Evolutionary conservation across 2,888 invertebrate species (phyloP), one percentile per base, ranked within the genome.

Genomic region (Helicoverpa assulta): DNA sequence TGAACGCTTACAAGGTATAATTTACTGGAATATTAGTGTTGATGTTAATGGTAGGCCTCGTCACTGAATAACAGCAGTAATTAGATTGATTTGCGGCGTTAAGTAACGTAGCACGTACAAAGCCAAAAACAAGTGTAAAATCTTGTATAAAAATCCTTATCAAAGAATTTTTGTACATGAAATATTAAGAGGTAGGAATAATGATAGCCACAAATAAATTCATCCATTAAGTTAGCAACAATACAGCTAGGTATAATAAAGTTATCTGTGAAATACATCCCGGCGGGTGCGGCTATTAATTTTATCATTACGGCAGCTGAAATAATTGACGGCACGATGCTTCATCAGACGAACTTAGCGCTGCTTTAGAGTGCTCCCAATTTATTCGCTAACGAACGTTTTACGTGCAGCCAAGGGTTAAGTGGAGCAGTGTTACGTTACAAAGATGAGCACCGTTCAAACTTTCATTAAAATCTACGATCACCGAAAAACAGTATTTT

Each of bases 251-350:
- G 16, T 66, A 65, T 74, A 63, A 74, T 63, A 52, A 71, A 68
- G 62, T 73, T 72, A 69, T 72, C 64, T 68, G 7, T 57, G 63
- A 50, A 58, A 50, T 56, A 61, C 53, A 16, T 37, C 47, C 64
- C 61, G 29, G 12, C 40, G 54, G 68, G 68, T 54, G 59, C 21
- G 33, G 53, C 72, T 69, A 78, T 76, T 76, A 73, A 78, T 74
- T 61, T 69, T 78, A 72, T 69, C 65, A 70, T 70, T 66, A 73
- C 56, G 55, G 65, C 66, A 73, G 62, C 50, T 55, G 29, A 71
- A 72, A 78, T 82, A 81, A 82, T 83, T 79, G 83, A 73, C 71
- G 73, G 64, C 47, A 61, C 47, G 51, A 75, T 64, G 40, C 59
- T 52, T 67, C 58, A 47, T 57, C 21, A 29, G 54, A 37, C 64